Conservation (phyloP, 2,888 invertebrate genomes). For the Athalia circularis region DNA sequence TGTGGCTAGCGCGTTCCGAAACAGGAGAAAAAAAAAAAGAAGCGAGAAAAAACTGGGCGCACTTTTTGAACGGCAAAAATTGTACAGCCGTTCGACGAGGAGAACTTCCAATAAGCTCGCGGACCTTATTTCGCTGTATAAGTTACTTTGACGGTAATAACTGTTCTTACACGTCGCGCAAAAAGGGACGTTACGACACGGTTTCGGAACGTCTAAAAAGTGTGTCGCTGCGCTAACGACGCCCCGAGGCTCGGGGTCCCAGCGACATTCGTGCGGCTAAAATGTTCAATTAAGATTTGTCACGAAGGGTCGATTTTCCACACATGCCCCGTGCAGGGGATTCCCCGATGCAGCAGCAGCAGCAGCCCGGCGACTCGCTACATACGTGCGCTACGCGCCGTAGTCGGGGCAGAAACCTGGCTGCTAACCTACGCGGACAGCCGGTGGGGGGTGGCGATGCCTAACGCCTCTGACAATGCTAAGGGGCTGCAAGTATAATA, state of each 20-base stretch:
- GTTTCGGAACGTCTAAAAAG: constrained; percentile 14
- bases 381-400: neutral
- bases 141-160: too few relatives aligned
- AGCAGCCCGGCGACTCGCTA: neutral
- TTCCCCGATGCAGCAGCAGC: neutral
- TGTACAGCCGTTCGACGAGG: too few relatives aligned
- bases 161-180: too few relatives aligned
- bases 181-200: too few relatives aligned
- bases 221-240: constrained; percentile 40
- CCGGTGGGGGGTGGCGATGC: constrained; percentile 82
- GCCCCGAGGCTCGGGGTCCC: constrained; percentile 31
- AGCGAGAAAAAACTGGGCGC: too few relatives aligned
- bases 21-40: too few relatives aligned
- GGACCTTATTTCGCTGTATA: too few relatives aligned
- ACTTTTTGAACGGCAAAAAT: too few relatives aligned
- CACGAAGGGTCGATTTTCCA: constrained; percentile 64
- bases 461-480: constrained; percentile 57
- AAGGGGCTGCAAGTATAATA: constrained; percentile 67
- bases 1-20: too few relatives aligned
- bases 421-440: constrained; percentile 72
- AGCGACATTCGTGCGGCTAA: constrained; percentile 43
- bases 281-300: constrained; percentile 71
- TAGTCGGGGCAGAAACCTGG: constrained; percentile 16
- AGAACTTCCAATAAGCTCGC: too few relatives aligned
- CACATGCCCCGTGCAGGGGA: constrained; percentile 17